phyloP scores from a whole-genome alignment of 2,797 vertebrate species.

The Parotocinclus haroldoi region DNA sequence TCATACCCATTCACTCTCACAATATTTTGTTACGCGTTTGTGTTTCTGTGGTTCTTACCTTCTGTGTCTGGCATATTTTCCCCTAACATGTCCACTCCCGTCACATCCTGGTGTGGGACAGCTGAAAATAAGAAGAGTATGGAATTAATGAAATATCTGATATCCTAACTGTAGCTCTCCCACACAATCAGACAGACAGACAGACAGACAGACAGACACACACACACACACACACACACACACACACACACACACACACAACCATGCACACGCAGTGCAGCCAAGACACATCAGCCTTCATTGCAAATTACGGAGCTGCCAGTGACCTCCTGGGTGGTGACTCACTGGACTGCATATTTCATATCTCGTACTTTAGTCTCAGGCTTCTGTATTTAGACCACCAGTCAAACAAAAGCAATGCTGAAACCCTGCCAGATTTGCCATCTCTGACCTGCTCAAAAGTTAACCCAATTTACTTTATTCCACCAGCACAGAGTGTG shows the following conservation, averaged over 20 bases:
- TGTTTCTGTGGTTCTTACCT: slow-evolving; percentile 57
- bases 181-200: neutral
- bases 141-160: too few relatives aligned
- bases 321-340: slow-evolving; percentile 46
- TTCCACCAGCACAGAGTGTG: slow-evolving; percentile 16
- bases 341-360: slow-evolving; percentile 51
- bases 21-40: too few relatives aligned
- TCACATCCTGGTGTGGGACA: slow-evolving; percentile 95
- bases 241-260: slow-evolving; percentile 24
- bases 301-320: slow-evolving; percentile 41
- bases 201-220: neutral
- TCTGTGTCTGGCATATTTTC: slow-evolving; percentile 87
- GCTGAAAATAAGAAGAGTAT: slow-evolving; percentile 70
- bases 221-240: slow-evolving; percentile 10
- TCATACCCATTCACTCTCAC: too few relatives aligned
- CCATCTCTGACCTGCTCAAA: slow-evolving; percentile 29
- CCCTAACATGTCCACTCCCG: slow-evolving; percentile 93
- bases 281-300: slow-evolving; percentile 41
- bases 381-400: slow-evolving; percentile 41
- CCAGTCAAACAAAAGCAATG: slow-evolving; percentile 36
- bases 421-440: slow-evolving; percentile 33
- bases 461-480: slow-evolving; percentile 23
- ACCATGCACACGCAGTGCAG: slow-evolving; percentile 25
- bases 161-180: slow-evolving; percentile 21
- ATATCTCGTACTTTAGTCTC: slow-evolving; percentile 43